phyloP scores from a whole-genome alignment of 2,113 vertebrate genomes.

The Urocitellus parryii region DNA sequence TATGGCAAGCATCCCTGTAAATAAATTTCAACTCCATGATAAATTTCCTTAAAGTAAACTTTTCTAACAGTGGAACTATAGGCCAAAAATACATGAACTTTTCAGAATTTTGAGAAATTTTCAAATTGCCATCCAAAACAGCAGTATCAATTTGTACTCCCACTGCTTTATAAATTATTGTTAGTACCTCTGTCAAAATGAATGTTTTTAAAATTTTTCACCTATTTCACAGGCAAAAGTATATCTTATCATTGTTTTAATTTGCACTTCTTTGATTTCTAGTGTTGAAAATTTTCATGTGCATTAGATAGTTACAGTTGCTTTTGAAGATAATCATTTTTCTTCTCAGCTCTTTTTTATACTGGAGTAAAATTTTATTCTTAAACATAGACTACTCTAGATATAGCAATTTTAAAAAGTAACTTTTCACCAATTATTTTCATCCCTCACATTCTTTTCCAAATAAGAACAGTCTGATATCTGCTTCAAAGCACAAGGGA shows the following conservation, averaged over 20 bases:
- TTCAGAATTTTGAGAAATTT: conserved; percentile 29
- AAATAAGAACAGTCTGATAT: conserved; percentile 34
- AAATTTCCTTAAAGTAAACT: conserved; percentile 50
- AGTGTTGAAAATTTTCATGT: conserved; percentile 29
- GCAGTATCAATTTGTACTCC: not conserved
- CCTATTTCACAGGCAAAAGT: not conserved
- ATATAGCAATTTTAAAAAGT: conserved; percentile 43
- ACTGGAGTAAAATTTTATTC: conserved; percentile 36
- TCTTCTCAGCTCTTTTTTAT: conserved; percentile 14
- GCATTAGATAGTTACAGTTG: conserved; percentile 16
- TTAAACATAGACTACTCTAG: conserved; percentile 35
- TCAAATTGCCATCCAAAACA: not conserved
- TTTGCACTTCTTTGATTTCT: not conserved
- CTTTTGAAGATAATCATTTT: conserved; percentile 59
- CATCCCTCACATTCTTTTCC: not conserved
- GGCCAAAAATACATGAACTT: conserved; percentile 28
- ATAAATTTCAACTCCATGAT: not conserved
- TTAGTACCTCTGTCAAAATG: conserved; percentile 1
- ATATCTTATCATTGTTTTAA: not conserved
- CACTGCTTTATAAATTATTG: not conserved
- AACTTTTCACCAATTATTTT: conserved; percentile 57
- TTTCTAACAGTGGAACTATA: not conserved
- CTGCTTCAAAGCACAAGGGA: conserved; percentile 2
- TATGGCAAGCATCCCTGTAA: not conserved
- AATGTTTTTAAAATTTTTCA: conserved; percentile 10